phyloP scores from a whole-genome alignment of 1,140 invertebrate species.

The Lepidotrigona ventralis region DNA sequence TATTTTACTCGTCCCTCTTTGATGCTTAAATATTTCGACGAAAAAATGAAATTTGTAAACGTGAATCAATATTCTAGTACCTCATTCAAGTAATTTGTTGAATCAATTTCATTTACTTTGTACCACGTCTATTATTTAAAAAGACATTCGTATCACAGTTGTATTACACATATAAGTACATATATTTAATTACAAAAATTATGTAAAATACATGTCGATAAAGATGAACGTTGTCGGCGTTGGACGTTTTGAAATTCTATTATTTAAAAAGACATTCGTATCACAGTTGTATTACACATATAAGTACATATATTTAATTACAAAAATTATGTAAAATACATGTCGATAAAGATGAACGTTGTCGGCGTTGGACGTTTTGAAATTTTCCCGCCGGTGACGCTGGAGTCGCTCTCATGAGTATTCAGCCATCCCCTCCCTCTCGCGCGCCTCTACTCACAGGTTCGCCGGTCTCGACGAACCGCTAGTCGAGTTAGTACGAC shows the following conservation, averaged over 20 bases:
- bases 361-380: neutral
- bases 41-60: neutral
- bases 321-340: neutral
- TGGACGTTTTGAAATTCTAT: neutral
- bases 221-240: slow-evolving; percentile 2
- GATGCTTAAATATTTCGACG: neutral
- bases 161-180: neutral
- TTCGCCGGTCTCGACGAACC: slow-evolving; percentile 25
- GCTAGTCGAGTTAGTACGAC: slow-evolving; percentile 56
- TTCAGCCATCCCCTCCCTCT: neutral
- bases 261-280: neutral
- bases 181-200: neutral
- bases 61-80: neutral
- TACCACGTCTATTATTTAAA: no score
- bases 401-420: neutral
- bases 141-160: neutral
- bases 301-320: neutral
- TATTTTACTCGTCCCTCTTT: neutral
- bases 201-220: slow-evolving; percentile 41
- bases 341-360: slow-evolving; percentile 49
- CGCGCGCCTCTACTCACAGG: slow-evolving; percentile 17
- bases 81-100: neutral
- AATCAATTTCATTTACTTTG: neutral
- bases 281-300: neutral
- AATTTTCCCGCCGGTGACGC: neutral